Percentiles rank a stretch among this genome's conserved stretches.
These are phyloP conservation scores for Hesperia comma DNA, from an alignment of 2,888 invertebrate species.

Conservation along the genomic window DNA sequence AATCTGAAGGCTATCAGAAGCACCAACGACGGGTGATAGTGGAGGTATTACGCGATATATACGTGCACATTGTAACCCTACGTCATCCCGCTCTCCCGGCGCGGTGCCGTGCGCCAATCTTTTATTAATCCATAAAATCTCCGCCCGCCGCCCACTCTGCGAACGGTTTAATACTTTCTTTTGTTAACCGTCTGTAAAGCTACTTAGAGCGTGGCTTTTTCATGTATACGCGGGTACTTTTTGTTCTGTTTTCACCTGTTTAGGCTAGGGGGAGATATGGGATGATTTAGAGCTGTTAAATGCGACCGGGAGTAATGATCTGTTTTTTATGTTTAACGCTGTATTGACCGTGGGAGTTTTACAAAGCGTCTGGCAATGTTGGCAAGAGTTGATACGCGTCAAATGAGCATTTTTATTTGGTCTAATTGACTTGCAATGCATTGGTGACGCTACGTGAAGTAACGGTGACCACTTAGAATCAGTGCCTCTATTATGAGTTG, in stretches of 20 bases:
- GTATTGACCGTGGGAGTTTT: background rate
- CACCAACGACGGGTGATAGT: background rate
- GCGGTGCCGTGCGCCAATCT: constrained; percentile 42
- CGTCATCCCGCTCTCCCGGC: constrained; percentile 39
- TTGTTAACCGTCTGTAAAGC: constrained; percentile 23
- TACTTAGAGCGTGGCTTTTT: constrained; percentile 17
- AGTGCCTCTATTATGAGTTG: too few species aligned
- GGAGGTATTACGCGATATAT: background rate
- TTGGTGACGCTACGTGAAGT: too few species aligned
- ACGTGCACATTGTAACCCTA: background rate
- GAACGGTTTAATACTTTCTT: constrained; percentile 23
- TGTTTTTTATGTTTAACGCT: background rate
- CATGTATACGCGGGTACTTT: background rate
- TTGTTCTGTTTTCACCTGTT: constrained; percentile 12
- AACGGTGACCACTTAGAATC: too few species aligned
- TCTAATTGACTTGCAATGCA: too few species aligned
- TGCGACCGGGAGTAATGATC: background rate
- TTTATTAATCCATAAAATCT: constrained; percentile 69
- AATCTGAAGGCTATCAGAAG: too few species aligned
- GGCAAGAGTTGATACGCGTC: too few species aligned
- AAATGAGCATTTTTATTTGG: too few species aligned
- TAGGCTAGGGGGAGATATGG: background rate
- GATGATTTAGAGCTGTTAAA: background rate
- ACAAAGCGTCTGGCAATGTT: background rate
- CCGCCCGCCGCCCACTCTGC: constrained; percentile 7